Evolutionary conservation across 2,113 vertebrate genomes (phyloP), one percentile per base, ranked within the genome.

Genomic region (Gavia stellata): DNA sequence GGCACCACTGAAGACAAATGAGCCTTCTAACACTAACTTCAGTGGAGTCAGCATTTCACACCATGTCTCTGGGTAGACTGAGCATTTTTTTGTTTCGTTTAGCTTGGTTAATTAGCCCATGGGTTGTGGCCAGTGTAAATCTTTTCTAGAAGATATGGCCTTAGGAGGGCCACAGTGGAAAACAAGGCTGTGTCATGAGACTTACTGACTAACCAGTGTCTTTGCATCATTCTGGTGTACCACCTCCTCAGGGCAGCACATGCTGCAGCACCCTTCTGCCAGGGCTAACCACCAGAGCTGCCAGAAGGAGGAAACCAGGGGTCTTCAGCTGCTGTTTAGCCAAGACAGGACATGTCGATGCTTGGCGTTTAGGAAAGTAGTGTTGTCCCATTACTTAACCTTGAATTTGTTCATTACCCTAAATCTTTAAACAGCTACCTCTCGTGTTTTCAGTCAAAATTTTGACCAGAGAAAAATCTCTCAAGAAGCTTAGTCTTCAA

Each of bases 181-280:
- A 65, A 34, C 8, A 53, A 58, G 9, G n/a, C n/a, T 73, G 17
- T 40, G 33, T n/a, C 19, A 33, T 38, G 65, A 62, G 19, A 56
- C 5, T 25, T 34, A 12, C 49, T 29, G 18, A 5, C 7, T 66
- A 33, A 50, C 14, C 34, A 24, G 9, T 5, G 18, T 7, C 67
- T 75, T 47, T 44, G 25, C 6, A 6, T 31, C 25, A 4, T 29
- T 59, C 26, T 61, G 44, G 50, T 40, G 73, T 24, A 33, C 5
- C 3, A 8, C 17, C 33, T 58, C 15, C 36, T 58, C 63, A 42
- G 66, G 49, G 52, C 55, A 87, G 42, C 44, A 17, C 44, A 42
- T 0, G 0, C 19, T 3, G 1, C 7, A 6, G 59, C 36, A 67
- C 20, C 26, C 6, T 74, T 15, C 63, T 58, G 36, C 2, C 0